These are phyloP conservation scores for Tylochromis polylepis DNA, from an alignment of 2,113 vertebrate genomes.

Conservation along the genomic window DNA sequence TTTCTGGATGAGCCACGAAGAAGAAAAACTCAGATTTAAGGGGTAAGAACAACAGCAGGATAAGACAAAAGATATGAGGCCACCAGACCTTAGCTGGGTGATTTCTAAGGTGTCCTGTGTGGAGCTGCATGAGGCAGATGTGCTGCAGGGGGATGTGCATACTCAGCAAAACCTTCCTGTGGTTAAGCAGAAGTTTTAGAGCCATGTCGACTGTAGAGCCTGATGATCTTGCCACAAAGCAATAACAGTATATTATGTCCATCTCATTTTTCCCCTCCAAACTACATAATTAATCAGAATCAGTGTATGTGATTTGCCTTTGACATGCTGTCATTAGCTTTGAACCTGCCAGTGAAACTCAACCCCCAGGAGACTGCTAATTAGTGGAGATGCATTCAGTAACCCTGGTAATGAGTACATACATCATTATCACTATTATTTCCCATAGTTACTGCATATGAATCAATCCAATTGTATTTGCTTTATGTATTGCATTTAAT, in stretches of 20 bases:
- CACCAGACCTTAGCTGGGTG: background rate
- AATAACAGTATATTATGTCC: conserved; percentile 33
- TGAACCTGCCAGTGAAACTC: conserved; percentile 46
- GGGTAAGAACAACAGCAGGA: background rate
- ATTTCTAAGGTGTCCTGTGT: background rate
- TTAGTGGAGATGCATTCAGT: conserved; percentile 35
- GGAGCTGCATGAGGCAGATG: background rate
- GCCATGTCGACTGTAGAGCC: background rate
- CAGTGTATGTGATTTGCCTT: conserved; percentile 39
- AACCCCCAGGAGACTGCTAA: conserved; percentile 12
- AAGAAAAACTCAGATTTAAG: background rate
- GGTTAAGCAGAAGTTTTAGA: conserved; percentile 3
- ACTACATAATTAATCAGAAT: conserved; percentile 59
- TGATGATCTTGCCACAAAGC: conserved; percentile 9
- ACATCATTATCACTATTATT: conserved; percentile 14
- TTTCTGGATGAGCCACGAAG: background rate
- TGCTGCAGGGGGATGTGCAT: background rate
- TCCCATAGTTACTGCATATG: background rate
- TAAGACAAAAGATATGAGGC: background rate
- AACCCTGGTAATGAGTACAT: conserved; percentile 43
- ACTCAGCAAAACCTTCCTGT: background rate
- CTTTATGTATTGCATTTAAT: background rate
- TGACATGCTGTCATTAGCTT: conserved; percentile 54
- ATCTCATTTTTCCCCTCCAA: conserved; percentile 46
- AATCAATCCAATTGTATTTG: background rate